These are phyloP conservation scores for Drosophila algonquin DNA, from an alignment of 2,888 invertebrate species.

Conservation along the genomic window DNA sequence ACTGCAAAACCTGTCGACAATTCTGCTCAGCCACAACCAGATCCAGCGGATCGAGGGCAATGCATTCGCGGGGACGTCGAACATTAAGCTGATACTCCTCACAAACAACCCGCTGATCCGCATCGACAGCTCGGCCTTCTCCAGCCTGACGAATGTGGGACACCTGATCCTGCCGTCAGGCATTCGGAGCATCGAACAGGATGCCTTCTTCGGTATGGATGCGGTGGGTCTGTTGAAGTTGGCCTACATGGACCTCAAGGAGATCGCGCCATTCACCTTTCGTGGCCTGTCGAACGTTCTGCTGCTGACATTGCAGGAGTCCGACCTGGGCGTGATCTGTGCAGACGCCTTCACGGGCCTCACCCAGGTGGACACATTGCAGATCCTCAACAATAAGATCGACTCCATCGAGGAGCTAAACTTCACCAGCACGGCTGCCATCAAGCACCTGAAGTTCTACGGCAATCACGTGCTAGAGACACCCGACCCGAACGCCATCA, in stretches of 20 bases:
- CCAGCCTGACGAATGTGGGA: constrained; percentile 92
- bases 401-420: constrained; percentile 91
- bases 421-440: constrained; percentile 88
- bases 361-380: constrained; percentile 88
- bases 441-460: constrained; percentile 89
- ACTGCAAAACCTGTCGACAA: constrained; percentile 91
- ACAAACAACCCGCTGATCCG: constrained; percentile 93
- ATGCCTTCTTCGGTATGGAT: constrained; percentile 92
- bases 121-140: constrained; percentile 92
- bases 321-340: constrained; percentile 90
- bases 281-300: constrained; percentile 91
- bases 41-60: constrained; percentile 89
- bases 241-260: constrained; percentile 92
- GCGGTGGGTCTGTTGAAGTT: constrained; percentile 92
- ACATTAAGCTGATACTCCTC: constrained; percentile 91
- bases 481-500: constrained; percentile 88
- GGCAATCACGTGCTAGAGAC: constrained; percentile 93
- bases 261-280: constrained; percentile 89
- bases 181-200: constrained; percentile 89
- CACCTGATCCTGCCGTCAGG: constrained; percentile 93
- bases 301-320: constrained; percentile 91
- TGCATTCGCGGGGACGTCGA: constrained; percentile 94
- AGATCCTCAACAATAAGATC: constrained; percentile 93
- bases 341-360: constrained; percentile 91
- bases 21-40: constrained; percentile 89